Base-by-base conservation (phyloP, 1,140 invertebrate genomes). In the Paramacrobiotus metropolitanus region DNA sequence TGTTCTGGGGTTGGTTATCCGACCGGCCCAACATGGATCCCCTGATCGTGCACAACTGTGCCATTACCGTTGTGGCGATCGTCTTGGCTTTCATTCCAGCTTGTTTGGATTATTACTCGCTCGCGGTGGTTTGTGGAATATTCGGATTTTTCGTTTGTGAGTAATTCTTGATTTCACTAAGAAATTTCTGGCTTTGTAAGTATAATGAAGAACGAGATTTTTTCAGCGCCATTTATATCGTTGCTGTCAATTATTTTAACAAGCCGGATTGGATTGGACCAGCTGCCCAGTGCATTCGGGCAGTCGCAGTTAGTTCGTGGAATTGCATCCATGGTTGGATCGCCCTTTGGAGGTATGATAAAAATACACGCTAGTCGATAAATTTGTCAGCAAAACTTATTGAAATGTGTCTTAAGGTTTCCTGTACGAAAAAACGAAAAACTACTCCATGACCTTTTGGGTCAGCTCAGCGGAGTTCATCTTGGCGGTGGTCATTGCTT, bases 231-330 rank as follows among this genome's bases (percentile, higher is more conserved):
- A 4, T 55, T 55, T 24, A 55, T 55, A 9, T 55, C 48, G 15
- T 24, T 55, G 15, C 24, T 55, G 15, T 55, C 48, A 15, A 55
- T 55, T 24, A 55, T 55, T 28, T 55, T 55, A 24, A 55, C 48
- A 15, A 55, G 48, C 24, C 15, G 48, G 4, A 55, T 55, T 55
- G 48, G 48, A 20, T 55, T 55, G 48, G 24, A 15, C 15, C 48
- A 55, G 24, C 48, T 55, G 15, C 48, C 48, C 48, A 55, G 48
- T 55, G 48, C 48, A 20, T 55, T 55, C 24, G 48, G 48, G 9
- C 48, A 55, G 48, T 55, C 48, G 48, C 48, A 55, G 24, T 24
- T 55, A 24, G 48, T 55, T 15, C 48, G 48, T 24, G 48, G 48
- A 20, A 55, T 55, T 24, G 48, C 48, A 9, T 55, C 48, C 15